Conservation (phyloP, 2,797 vertebrate species). For the Eleutherodactylus coqui region DNA sequence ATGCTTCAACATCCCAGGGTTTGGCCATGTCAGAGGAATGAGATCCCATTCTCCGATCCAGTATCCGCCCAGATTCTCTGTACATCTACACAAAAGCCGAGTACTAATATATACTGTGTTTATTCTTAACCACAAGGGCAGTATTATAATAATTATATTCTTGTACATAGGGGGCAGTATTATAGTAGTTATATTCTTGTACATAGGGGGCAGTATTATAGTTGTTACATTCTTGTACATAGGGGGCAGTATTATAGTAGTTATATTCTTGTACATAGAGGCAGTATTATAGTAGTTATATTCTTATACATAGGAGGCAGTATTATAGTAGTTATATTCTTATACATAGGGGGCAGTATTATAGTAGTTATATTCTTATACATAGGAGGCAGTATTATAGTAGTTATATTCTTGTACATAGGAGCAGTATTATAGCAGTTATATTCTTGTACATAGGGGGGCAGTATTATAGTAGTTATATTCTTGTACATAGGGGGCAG, state of each 20-base stretch:
- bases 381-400: no score
- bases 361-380: no score
- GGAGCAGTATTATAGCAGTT: background rate
- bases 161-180: background rate
- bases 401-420: no score
- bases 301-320: no score
- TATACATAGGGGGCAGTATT: no score
- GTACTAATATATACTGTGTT: no score
- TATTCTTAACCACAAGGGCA: background rate
- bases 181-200: background rate
- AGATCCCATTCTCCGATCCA: background rate
- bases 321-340: no score
- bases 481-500: background rate
- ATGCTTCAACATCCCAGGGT: background rate
- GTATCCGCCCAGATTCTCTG: background rate
- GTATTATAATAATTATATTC: no score
- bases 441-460: background rate
- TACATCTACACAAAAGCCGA: background rate
- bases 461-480: constrained; percentile 3
- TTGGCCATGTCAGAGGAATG: background rate
- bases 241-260: no score
- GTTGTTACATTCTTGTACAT: no score
- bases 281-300: no score
- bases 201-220: background rate
- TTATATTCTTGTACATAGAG: no score